Conservation (phyloP, 1,140 invertebrate species). For the Drosophila serrata region DNA sequence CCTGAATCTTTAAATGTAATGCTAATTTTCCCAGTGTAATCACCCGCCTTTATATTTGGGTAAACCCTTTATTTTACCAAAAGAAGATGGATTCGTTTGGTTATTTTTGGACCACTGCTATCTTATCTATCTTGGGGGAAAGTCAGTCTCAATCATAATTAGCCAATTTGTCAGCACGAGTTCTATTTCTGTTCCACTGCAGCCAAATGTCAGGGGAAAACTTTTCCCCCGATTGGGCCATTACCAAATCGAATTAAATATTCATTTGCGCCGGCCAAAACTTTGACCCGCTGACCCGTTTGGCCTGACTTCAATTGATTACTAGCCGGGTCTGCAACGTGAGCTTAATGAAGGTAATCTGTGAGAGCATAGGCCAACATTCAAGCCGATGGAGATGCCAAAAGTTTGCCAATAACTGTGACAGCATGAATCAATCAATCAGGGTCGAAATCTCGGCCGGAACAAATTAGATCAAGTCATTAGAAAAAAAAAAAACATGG, state of each 20-base stretch:
- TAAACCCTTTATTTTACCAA: not conserved
- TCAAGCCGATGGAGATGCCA: slow-evolving; percentile 25
- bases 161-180: slow-evolving; percentile 23
- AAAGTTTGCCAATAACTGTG: slow-evolving; percentile 69
- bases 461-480: slow-evolving; percentile 63
- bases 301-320: slow-evolving; percentile 59
- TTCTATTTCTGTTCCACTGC: slow-evolving; percentile 37
- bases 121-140: slow-evolving; percentile 17
- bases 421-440: slow-evolving; percentile 66
- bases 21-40: not conserved
- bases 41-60: not conserved
- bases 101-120: slow-evolving; percentile 24
- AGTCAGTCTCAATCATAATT: slow-evolving; percentile 38
- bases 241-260: slow-evolving; percentile 35
- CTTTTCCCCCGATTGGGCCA: slow-evolving; percentile 27
- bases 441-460: slow-evolving; percentile 23
- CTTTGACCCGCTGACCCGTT: slow-evolving; percentile 43
- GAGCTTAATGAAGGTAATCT: slow-evolving; percentile 76
- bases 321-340: slow-evolving; percentile 49
- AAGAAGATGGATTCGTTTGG: slow-evolving; percentile 27
- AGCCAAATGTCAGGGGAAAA: slow-evolving; percentile 24
- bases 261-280: slow-evolving; percentile 17
- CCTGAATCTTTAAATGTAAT: no score
- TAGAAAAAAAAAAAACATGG: slow-evolving; percentile 38
- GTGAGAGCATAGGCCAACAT: slow-evolving; percentile 25